A percentile compares a stretch with the other conserved stretches of the same genome.
Conservation (phyloP, 2,888 invertebrate species). For the Drosophila atripex region DNA sequence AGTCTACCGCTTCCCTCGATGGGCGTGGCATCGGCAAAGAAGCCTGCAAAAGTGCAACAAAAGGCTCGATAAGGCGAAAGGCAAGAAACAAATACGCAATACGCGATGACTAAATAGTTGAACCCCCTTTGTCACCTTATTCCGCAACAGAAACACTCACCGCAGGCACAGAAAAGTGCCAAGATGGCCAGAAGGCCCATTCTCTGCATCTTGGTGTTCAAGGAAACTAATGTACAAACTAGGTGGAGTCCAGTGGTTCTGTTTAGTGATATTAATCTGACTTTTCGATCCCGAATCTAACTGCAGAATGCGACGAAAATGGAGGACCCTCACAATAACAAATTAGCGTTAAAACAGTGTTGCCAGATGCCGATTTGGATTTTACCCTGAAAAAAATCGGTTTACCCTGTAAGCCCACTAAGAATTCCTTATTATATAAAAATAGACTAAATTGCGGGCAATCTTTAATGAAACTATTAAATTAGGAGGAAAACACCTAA, state of each 20-base stretch:
- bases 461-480: too few species aligned
- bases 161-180: constrained; percentile 83
- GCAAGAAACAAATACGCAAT: constrained; percentile 33
- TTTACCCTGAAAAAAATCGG: too few species aligned
- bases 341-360: neutral
- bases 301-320: constrained; percentile 21
- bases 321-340: neutral
- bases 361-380: too few species aligned
- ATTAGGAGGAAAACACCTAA: too few species aligned
- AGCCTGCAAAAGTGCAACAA: constrained; percentile 42
- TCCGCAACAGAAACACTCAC: constrained; percentile 74
- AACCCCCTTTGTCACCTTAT: constrained; percentile 6
- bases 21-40: constrained; percentile 57
- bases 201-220: constrained; percentile 81
- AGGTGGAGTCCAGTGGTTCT: constrained; percentile 5
- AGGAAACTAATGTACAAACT: constrained; percentile 6
- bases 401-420: too few species aligned
- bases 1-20: constrained; percentile 68
- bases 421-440: too few species aligned
- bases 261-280: neutral
- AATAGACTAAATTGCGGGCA: too few species aligned
- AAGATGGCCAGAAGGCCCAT: constrained; percentile 84
- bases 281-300: constrained; percentile 1
- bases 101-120: constrained; percentile 31
- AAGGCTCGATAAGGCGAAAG: constrained; percentile 18